Evolutionary conservation across 2,113 vertebrate genomes (phyloP).

Genomic region (Takifugu bimaculatus): DNA sequence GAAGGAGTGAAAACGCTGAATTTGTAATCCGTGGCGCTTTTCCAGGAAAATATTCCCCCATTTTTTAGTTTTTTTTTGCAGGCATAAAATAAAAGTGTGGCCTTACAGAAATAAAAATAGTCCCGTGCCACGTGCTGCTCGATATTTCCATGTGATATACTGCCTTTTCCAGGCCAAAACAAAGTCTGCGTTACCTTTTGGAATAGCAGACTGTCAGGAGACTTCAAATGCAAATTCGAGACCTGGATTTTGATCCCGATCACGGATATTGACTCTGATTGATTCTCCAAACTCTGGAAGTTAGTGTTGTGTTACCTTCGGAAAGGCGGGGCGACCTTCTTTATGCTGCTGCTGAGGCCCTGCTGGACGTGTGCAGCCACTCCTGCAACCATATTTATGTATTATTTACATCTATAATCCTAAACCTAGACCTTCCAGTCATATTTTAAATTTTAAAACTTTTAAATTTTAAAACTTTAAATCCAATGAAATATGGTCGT

Average conservation of each 20-base stretch:
- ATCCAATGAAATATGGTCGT: too few species aligned
- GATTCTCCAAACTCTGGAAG: too few species aligned
- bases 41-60: slow-evolving; percentile 22
- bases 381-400: too few species aligned
- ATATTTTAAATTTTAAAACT: too few species aligned
- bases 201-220: slow-evolving; percentile 35
- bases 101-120: slow-evolving; percentile 55
- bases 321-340: too few species aligned
- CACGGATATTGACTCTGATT: slow-evolving; percentile 1
- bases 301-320: too few species aligned
- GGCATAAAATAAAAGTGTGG: slow-evolving; percentile 35
- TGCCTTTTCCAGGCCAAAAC: slow-evolving; percentile 38
- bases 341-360: too few species aligned
- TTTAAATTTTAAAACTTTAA: too few species aligned
- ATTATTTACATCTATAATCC: too few species aligned
- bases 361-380: too few species aligned
- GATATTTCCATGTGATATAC: slow-evolving; percentile 42
- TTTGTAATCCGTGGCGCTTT: slow-evolving; percentile 29
- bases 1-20: slow-evolving; percentile 15
- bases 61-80: slow-evolving; percentile 8
- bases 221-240: neutral
- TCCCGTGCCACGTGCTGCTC: slow-evolving; percentile 41
- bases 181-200: slow-evolving; percentile 36
- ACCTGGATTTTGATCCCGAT: slow-evolving; percentile 12
- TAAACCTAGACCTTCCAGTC: too few species aligned